Percentiles rank a stretch among this genome's conserved stretches.
Conservation (phyloP, 1,140 invertebrate species). For the Brachionus paranguensis region DNA sequence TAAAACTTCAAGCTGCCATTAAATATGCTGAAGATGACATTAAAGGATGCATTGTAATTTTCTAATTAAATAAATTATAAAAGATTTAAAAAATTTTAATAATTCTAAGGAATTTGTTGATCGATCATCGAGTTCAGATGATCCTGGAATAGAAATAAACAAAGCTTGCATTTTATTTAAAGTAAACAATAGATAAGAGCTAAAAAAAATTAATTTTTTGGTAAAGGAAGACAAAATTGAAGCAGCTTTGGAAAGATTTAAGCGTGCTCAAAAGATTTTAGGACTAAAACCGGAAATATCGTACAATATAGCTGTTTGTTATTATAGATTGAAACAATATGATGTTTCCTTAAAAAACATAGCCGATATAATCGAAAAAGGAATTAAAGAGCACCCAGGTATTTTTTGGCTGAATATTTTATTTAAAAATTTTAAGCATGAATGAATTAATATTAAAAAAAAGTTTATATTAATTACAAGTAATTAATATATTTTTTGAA, state of each 20-base stretch:
- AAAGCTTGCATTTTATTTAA: conserved; percentile 27
- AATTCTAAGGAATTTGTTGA: conserved; percentile 67
- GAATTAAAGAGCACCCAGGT: conserved; percentile 87
- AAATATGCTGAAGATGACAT: conserved; percentile 94
- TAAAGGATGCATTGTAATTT: conserved; percentile 57
- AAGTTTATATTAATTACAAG: too few species aligned
- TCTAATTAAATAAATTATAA: neutral
- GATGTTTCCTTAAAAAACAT: conserved; percentile 69
- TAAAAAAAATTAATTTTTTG: neutral
- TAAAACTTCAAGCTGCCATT: conserved; percentile 79
- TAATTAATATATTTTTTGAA: too few species aligned
- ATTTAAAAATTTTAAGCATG: too few species aligned
- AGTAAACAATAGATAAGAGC: neutral
- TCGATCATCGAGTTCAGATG: conserved; percentile 70
- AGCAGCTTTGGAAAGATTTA: conserved; percentile 85
- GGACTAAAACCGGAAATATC: conserved; percentile 77
- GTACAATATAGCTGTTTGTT: conserved; percentile 91
- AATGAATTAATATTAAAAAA: too few species aligned
- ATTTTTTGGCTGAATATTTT: neutral
- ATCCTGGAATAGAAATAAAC: conserved; percentile 57
- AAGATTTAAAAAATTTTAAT: neutral
- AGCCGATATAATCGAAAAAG: conserved; percentile 91
- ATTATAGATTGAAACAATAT: conserved; percentile 89
- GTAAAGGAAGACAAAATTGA: conserved; percentile 71
- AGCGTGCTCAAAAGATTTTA: conserved; percentile 72